A percentile compares a stretch with the other conserved stretches of the same genome.
Evolutionary conservation across 1,140 invertebrate species (phyloP).

Genomic region (Anagrus nilaparvatae): DNA sequence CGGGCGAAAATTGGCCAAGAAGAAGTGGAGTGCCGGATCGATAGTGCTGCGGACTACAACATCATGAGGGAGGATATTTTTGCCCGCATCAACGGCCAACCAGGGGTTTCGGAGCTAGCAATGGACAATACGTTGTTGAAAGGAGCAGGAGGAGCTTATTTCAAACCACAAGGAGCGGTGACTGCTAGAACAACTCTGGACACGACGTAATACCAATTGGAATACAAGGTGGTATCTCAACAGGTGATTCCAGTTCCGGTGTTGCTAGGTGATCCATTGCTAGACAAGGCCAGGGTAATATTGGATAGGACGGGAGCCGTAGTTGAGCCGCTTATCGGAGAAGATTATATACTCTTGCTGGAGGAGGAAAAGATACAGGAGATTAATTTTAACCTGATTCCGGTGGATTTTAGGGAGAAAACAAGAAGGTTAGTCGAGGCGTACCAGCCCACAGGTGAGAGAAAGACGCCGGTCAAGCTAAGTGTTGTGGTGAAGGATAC

Average conservation of each 20-base stretch:
- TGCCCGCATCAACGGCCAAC: too few species aligned
- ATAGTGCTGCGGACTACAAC: too few species aligned
- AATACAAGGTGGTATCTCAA: neutral
- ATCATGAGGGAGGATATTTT: too few species aligned
- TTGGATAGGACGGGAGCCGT: neutral
- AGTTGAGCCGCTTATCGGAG: too few species aligned
- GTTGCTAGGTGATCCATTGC: neutral
- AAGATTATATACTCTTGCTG: neutral
- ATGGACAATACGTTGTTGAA: too few species aligned
- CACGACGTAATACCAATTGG: neutral
- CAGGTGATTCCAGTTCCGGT: neutral
- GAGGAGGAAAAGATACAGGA: neutral
- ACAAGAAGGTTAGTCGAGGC: neutral
- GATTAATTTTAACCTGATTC: too few species aligned
- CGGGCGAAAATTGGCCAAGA: too few species aligned
- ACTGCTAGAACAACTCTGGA: neutral
- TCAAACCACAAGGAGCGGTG: neutral
- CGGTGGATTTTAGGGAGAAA: too few species aligned
- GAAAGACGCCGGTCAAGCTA: conserved; percentile 3
- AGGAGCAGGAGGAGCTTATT: neutral
- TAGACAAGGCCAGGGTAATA: too few species aligned
- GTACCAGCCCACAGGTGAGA: conserved; percentile 1
- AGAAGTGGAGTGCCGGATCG: too few species aligned
- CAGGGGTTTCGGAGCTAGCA: too few species aligned
- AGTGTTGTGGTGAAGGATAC: conserved; percentile 6